Evolutionary conservation across 1,140 invertebrate species (phyloP).

Genomic region (Drosophila repletoides): DNA sequence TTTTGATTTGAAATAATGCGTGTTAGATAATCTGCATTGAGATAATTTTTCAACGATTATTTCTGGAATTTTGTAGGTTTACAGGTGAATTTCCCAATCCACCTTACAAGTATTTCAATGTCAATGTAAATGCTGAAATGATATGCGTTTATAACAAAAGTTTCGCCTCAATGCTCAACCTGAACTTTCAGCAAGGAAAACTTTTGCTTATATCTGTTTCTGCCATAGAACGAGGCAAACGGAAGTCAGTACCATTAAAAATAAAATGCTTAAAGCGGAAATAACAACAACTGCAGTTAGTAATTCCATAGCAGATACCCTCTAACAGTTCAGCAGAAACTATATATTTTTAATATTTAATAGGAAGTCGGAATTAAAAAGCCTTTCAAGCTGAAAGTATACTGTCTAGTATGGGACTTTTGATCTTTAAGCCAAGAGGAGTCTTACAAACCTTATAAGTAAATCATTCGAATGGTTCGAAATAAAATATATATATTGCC

Average conservation of each 20-base stretch:
- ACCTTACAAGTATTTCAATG: constrained; percentile 63
- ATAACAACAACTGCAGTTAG: constrained; percentile 44
- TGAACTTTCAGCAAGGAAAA: constrained; percentile 29
- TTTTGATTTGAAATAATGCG: no score
- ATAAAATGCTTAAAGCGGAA: constrained; percentile 59
- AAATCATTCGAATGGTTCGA: no score
- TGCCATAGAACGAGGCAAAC: constrained; percentile 23
- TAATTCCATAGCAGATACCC: constrained; percentile 4
- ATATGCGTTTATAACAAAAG: constrained; percentile 15
- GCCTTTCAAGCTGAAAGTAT: no score
- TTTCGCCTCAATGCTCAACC: not conserved
- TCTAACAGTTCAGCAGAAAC: no score
- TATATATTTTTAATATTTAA: no score
- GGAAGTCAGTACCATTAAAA: constrained; percentile 65
- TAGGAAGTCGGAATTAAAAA: no score
- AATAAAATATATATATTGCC: no score
- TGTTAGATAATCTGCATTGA: no score
- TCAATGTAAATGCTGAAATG: constrained; percentile 40
- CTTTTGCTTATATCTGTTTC: constrained; percentile 13
- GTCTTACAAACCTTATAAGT: no score
- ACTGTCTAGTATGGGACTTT: no score
- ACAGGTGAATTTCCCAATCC: not conserved
- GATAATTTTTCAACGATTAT: no score
- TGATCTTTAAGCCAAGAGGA: no score
- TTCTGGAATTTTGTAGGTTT: not conserved